phyloP scores from a whole-genome alignment of 2,888 invertebrate genomes.

The Rugalucina vietnamica region DNA sequence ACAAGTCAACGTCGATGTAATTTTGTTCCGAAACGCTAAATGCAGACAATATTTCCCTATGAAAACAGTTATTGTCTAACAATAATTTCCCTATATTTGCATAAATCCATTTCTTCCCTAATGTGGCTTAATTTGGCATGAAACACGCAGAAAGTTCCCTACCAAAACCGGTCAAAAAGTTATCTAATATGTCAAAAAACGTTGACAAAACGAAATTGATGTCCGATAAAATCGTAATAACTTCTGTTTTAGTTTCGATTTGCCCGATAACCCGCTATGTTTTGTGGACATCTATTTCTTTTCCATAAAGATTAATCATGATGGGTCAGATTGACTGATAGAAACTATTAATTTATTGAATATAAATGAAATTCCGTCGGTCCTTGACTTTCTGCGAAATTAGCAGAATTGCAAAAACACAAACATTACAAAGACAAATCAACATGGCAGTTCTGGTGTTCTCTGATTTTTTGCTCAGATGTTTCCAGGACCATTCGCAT shows the following conservation, averaged over 20 bases:
- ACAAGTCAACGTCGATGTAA: too few species aligned
- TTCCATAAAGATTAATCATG: neutral
- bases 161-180: conserved; percentile 47
- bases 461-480: too few species aligned
- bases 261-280: conserved; percentile 7
- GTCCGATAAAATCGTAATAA: conserved; percentile 54
- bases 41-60: too few species aligned
- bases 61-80: too few species aligned
- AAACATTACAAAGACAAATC: too few species aligned
- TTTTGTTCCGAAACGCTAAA: too few species aligned
- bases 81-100: conserved; percentile 7
- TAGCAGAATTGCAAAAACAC: neutral
- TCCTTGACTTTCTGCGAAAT: neutral
- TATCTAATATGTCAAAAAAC: conserved; percentile 53
- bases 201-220: conserved; percentile 57
- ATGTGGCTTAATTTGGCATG: conserved; percentile 10
- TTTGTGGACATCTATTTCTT: conserved; percentile 2
- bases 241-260: conserved; percentile 57
- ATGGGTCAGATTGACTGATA: neutral
- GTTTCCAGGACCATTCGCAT: too few species aligned
- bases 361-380: conserved; percentile 1
- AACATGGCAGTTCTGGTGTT: too few species aligned
- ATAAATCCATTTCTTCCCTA: conserved; percentile 1
- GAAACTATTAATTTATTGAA: neutral
- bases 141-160: neutral